phyloP scores from a whole-genome alignment of 2,797 vertebrate genomes.

The Sarcophilus harrisii region DNA sequence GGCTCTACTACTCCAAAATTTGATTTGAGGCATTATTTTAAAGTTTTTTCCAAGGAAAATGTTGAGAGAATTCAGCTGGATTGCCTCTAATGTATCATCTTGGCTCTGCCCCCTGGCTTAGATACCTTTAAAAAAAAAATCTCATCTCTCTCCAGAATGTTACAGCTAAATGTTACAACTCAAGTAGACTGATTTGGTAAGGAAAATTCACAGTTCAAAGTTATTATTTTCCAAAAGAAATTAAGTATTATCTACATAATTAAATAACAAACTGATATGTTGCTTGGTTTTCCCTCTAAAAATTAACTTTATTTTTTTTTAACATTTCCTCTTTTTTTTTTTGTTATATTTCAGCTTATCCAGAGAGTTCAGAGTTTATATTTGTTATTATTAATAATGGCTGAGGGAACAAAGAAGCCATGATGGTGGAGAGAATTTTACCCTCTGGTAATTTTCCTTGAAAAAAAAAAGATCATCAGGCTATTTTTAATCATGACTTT shows the following conservation, averaged over 20 bases:
- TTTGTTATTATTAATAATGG: not conserved
- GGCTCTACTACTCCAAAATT: too few relatives aligned
- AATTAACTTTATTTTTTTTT: constrained; percentile 5
- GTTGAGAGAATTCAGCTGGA: too few relatives aligned
- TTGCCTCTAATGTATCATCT: too few relatives aligned
- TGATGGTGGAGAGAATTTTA: too few relatives aligned
- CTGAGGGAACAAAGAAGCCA: not conserved
- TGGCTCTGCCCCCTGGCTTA: not conserved
- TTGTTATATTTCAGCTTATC: too few relatives aligned
- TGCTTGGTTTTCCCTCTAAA: constrained; percentile 34
- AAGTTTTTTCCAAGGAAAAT: too few relatives aligned
- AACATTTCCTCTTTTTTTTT: constrained; percentile 18
- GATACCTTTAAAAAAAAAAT: constrained; percentile 57
- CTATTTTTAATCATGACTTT: too few relatives aligned
- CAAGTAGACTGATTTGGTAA: constrained; percentile 75
- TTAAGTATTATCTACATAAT: constrained; percentile 67
- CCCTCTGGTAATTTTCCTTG: too few relatives aligned
- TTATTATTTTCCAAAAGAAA: constrained; percentile 51
- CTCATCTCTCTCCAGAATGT: constrained; percentile 73
- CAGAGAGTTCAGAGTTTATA: constrained; percentile 25
- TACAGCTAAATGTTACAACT: constrained; percentile 78
- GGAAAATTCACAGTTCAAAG: constrained; percentile 71
- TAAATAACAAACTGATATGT: constrained; percentile 64
- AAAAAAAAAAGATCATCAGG: too few relatives aligned
- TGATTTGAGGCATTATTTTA: too few relatives aligned